Percentiles rank a stretch among this genome's conserved stretches.
phyloP scores from a whole-genome alignment of 1,140 invertebrate genomes.

The Wasmannia auropunctata region DNA sequence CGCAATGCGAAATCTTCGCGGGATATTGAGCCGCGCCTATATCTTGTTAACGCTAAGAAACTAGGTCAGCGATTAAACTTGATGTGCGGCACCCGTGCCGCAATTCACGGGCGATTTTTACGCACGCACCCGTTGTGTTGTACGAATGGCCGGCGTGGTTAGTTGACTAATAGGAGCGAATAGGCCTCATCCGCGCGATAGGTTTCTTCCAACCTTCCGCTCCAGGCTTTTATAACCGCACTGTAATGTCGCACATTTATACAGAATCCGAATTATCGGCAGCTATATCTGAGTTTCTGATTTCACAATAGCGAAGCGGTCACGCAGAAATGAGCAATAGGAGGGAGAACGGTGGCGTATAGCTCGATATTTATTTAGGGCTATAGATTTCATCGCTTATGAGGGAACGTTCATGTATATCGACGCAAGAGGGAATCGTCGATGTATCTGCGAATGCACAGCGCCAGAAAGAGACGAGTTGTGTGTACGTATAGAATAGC shows the following conservation, averaged over 20 bases:
- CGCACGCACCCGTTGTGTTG: slow-evolving; percentile 45
- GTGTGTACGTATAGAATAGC: slow-evolving; percentile 25
- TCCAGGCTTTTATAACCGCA: not conserved
- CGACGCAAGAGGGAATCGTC: slow-evolving; percentile 12
- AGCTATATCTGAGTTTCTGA: not conserved
- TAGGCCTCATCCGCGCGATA: slow-evolving; percentile 19
- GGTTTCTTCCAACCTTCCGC: not conserved
- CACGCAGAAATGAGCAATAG: not conserved
- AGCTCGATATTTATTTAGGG: not conserved
- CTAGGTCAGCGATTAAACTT: slow-evolving; percentile 52
- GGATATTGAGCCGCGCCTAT: slow-evolving; percentile 46
- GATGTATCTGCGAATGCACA: not conserved
- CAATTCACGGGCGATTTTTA: slow-evolving; percentile 50
- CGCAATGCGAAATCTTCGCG: not conserved
- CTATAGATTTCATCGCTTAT: not conserved
- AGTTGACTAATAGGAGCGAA: slow-evolving; percentile 37
- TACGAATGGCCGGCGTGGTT: slow-evolving; percentile 46
- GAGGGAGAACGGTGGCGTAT: not conserved
- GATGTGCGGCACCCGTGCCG: slow-evolving; percentile 47
- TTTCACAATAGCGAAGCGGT: not conserved
- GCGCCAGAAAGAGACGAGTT: not conserved
- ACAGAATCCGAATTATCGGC: not conserved
- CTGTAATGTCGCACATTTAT: not conserved
- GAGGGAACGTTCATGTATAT: slow-evolving; percentile 1
- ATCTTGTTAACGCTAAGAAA: slow-evolving; percentile 43